A percentile compares a stretch with the other conserved stretches of the same genome.
Evolutionary conservation across 2,888 invertebrate genomes (phyloP).

Genomic region (Oxycera nigricornis): DNA sequence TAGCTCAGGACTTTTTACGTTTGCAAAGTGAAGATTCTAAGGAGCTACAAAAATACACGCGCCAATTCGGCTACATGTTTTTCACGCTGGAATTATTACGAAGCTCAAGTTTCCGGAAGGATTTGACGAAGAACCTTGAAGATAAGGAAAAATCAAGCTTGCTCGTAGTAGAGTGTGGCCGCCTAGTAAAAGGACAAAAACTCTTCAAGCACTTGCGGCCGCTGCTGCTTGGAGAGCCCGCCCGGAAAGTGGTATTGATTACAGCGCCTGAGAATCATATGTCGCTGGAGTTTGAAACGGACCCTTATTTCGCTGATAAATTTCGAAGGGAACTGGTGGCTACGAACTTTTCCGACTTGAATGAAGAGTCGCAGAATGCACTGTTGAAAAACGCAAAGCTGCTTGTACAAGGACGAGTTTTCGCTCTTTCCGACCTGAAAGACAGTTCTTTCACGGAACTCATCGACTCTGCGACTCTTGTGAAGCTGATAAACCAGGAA

Average conservation of each 20-base stretch:
- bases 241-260: constrained; percentile 2
- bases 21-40: background rate
- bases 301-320: background rate
- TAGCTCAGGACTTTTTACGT: constrained; percentile 2
- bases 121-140: background rate
- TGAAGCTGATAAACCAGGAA: background rate
- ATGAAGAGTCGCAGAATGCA: background rate
- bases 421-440: background rate
- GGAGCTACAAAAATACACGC: background rate
- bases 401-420: background rate
- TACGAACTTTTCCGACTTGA: background rate
- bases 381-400: background rate
- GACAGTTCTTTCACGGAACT: background rate
- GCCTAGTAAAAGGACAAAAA: background rate
- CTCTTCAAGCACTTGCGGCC: background rate
- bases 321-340: background rate
- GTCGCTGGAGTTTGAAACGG: background rate
- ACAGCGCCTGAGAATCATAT: background rate
- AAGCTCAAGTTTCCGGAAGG: background rate
- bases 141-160: background rate
- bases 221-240: background rate
- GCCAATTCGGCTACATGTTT: constrained; percentile 20
- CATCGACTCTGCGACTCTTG: constrained; percentile 8
- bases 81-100: background rate
- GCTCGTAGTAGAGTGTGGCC: constrained; percentile 4